A percentile compares a stretch with the other conserved stretches of the same genome.
Evolutionary conservation across 2,888 invertebrate genomes (phyloP).

Genomic region (Clusia tigrina): DNA sequence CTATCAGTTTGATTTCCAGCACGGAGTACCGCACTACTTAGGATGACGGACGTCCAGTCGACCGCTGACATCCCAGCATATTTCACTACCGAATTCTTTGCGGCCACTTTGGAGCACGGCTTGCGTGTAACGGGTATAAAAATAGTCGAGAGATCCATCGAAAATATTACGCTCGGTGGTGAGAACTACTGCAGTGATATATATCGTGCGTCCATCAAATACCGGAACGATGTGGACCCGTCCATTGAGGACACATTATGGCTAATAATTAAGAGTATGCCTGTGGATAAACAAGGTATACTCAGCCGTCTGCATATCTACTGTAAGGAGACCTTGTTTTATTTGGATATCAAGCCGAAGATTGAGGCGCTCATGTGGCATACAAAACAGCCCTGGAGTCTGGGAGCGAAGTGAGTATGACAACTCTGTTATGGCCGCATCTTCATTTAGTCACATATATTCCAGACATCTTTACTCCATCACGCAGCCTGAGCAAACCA

Average conservation of each 20-base stretch:
- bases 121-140: constrained; percentile 49
- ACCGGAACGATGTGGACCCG: constrained; percentile 35
- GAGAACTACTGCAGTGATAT: constrained; percentile 63
- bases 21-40: not conserved
- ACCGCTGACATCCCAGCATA: not conserved
- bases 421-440: not conserved
- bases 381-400: constrained; percentile 45
- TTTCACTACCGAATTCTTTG: constrained; percentile 45
- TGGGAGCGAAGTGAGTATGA: constrained; percentile 53
- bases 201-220: constrained; percentile 51
- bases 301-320: constrained; percentile 64
- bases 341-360: constrained; percentile 61
- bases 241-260: constrained; percentile 37
- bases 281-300: constrained; percentile 60
- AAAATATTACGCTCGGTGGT: constrained; percentile 51
- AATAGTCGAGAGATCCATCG: constrained; percentile 46
- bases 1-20: not conserved
- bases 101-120: constrained; percentile 51
- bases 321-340: constrained; percentile 65
- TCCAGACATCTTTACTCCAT: constrained; percentile 55
- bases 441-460: not conserved
- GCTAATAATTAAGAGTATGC: constrained; percentile 56
- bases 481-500: constrained; percentile 55
- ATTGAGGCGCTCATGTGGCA: constrained; percentile 64
- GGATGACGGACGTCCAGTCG: not conserved